Base-by-base conservation (phyloP, 2,797 vertebrate genomes). In the Garrulus glandarius region DNA sequence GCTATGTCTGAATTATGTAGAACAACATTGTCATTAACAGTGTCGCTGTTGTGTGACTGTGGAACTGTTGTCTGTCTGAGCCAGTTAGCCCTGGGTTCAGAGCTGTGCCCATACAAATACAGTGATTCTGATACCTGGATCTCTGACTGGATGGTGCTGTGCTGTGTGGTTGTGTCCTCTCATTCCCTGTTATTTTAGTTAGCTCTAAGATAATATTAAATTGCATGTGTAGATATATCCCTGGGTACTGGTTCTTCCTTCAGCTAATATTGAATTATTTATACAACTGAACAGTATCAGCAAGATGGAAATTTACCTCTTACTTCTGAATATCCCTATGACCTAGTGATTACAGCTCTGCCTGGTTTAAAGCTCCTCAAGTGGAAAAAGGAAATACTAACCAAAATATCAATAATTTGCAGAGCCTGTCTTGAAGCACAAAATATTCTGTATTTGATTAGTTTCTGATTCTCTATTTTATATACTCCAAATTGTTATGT, bases 191-290 rank as follows among this genome's bases (percentile, higher is more conserved):
- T 84, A 59, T 63, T 92, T 89, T 26, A 70, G 70, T 88, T 67
- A 67, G 69, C 67, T 89, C 55, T 87, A 89, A 87, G 86, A 43
- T 57, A 67, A 74, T 79, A 67, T 82, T 89, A 84, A 86, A 71
- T 92, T 93, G 36, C 70, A 26, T 65, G 41, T 86, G 44, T 79
- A 87, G 67, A 63, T 29, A 16, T 76, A 63, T 82, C 85, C 70
- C 63, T 56, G 21, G 46, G 37, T 88, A 72, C n/a, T 63, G 15
- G 47, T 87, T 94, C 55, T 87, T 95, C 43, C 76, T 88, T 94
- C 88, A 72, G 74, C 71, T 95, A 72, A 87, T 81, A 60, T 0
- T 95, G 74, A 94, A 95, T 95, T 96, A 95, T 94, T 95, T 95
- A 93, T 84, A 55, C 74, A 74, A 44, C 37, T n/a, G 56, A 92